phyloP scores from a whole-genome alignment of 2,888 invertebrate genomes.

The Dicycla oo region DNA sequence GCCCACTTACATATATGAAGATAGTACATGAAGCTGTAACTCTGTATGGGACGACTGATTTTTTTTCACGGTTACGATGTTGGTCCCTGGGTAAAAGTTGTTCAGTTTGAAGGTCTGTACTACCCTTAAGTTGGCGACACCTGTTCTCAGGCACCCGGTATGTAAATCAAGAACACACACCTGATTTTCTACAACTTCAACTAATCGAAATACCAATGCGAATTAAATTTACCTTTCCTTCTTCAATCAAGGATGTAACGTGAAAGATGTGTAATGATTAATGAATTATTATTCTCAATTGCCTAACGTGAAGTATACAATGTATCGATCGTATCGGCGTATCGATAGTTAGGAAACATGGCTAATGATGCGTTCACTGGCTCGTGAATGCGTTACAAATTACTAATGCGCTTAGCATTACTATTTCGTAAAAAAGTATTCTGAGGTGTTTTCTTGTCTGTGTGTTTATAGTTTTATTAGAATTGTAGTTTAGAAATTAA shows the following conservation, averaged over 20 bases:
- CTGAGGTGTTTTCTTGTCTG: background rate
- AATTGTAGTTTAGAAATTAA: background rate
- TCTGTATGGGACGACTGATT: no score
- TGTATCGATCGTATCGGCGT: conserved; percentile 15
- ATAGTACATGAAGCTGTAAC: no score
- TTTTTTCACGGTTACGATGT: no score
- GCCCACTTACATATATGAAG: no score
- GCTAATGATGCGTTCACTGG: conserved; percentile 53
- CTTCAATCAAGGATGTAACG: conserved; percentile 10
- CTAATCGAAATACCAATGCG: conserved; percentile 5
- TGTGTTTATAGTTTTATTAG: conserved; percentile 5
- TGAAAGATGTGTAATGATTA: conserved; percentile 23
- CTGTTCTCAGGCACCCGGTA: no score
- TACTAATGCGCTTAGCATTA: conserved; percentile 16
- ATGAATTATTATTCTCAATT: conserved; percentile 44
- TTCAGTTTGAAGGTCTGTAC: no score
- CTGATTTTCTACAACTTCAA: background rate
- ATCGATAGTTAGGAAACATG: conserved; percentile 51
- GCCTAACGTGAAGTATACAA: conserved; percentile 26
- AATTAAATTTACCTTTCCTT: conserved; percentile 14
- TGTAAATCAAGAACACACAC: background rate
- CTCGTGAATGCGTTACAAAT: conserved; percentile 56
- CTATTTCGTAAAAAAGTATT: conserved; percentile 42
- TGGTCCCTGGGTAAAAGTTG: no score
- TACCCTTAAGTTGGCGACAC: no score